Base-by-base conservation (phyloP, 92 coral and sea anemone species). In the Diadumene lineata region DNA sequence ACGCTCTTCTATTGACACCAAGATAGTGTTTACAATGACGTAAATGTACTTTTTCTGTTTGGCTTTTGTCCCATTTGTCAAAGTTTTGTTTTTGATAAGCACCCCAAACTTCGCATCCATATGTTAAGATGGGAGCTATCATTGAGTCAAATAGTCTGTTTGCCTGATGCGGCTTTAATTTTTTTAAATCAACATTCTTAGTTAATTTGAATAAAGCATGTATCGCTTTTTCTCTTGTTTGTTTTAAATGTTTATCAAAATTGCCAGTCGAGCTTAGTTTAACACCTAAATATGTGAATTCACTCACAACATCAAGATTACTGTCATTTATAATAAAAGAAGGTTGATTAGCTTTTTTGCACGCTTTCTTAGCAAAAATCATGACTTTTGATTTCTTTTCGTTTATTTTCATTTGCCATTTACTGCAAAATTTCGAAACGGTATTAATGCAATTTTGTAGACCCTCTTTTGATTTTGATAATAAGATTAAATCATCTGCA, bases 381-480 rank as follows among this genome's bases (percentile, higher is more conserved):
- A 71, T 71, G n/a, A 51, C 34, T 51, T 71, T 70, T n/a, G 77
- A 43, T 55, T 71, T 71, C 22, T 62, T 74, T 21, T 56, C 28
- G 43, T 60, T 74, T 24, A 63, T 55, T 17, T 30, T 60, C 70
- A 61, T 56, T 74, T 74, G 56, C 71, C 70, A 74, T 27, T 74
- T 44, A 3, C 34, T 60, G 26, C 70, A 60, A 44, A 22, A 51
- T 1, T 44, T 44, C 18, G 56, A 24, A 16, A 71, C 48, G 3
- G 31, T 11, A 53, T 71, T 55, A 7, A 77, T 60, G 30, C 75
- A 67, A 50, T 68, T 66, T 67, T 77, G 75, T 21, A 77, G 57
- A 17, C 83, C 83, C 25, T 55, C 61, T 69, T 78, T 53, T 60
- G 76, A 68, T 57, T 61, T 25, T n/a, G 83, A 78, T 68, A 68